A percentile compares a stretch with the other conserved stretches of the same genome.
These are phyloP conservation scores for Menidia beryllina DNA, from an alignment of 2,113 vertebrate species.

Conservation along the genomic window DNA sequence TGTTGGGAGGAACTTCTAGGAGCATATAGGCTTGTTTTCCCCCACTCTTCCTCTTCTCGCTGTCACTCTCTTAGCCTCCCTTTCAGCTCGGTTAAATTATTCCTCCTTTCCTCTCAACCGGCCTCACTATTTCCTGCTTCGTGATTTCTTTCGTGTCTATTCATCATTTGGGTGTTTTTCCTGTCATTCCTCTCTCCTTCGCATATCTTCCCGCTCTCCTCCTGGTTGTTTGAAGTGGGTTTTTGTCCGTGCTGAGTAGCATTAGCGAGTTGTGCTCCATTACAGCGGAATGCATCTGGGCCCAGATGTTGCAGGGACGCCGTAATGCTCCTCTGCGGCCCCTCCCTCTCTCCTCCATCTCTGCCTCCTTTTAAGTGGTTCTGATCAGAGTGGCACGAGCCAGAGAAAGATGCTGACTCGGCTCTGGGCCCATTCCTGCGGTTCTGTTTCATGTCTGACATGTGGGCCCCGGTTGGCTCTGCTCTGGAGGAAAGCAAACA, in stretches of 20 bases:
- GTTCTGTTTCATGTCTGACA: constrained; percentile 80
- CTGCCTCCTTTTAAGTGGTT: constrained; percentile 81
- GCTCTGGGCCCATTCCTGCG: constrained; percentile 82
- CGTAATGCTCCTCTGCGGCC: constrained; percentile 34
- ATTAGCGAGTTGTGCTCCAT: constrained; percentile 75
- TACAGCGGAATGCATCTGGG: constrained; percentile 74
- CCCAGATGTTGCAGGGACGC: constrained; percentile 81
- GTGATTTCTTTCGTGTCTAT: constrained; percentile 55
- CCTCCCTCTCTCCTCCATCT: constrained; percentile 55
- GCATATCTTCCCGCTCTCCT: constrained; percentile 39
- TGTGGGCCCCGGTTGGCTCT: constrained; percentile 51
- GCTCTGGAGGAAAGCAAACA: constrained; percentile 40
- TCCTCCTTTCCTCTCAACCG: constrained; percentile 21
- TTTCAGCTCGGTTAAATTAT: constrained; percentile 44
- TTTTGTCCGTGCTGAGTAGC: constrained; percentile 47
- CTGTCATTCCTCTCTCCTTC: constrained; percentile 57
- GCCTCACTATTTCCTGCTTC: constrained; percentile 58
- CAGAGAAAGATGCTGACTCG: constrained; percentile 75
- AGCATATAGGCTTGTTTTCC: constrained; percentile 37
- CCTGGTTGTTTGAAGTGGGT: constrained; percentile 72
- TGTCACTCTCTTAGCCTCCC: constrained; percentile 39
- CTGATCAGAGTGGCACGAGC: constrained; percentile 67
- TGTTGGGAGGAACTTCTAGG: constrained; percentile 69
- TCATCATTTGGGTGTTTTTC: constrained; percentile 60
- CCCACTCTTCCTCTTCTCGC: constrained; percentile 13